A percentile compares a stretch with the other conserved stretches of the same genome.
Conservation (phyloP, 2,888 invertebrate genomes). For the Caenorhabditis becei region DNA sequence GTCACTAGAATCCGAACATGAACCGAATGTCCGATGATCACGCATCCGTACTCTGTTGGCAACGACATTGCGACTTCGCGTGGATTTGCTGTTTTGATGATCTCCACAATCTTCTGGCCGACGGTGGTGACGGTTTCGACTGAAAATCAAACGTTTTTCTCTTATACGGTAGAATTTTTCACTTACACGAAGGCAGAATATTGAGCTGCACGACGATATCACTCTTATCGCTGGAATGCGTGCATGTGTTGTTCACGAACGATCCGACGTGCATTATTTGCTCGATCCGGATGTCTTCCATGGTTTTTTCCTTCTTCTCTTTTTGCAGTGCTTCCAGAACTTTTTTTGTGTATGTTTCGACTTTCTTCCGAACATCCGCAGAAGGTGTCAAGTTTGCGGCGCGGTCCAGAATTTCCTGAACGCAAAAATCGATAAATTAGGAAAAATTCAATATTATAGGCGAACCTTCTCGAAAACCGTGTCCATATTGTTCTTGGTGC, state of each 20-base stretch:
- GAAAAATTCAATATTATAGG: neutral
- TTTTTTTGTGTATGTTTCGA: conserved; percentile 24
- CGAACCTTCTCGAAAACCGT: conserved; percentile 21
- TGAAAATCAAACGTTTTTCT: conserved; percentile 57
- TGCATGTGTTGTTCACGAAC: conserved; percentile 32
- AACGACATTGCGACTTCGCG: conserved; percentile 54
- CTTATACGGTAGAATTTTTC: neutral
- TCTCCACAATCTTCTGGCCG: conserved; percentile 91
- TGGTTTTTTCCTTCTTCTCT: conserved; percentile 22
- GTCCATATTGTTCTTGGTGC: conserved; percentile 15
- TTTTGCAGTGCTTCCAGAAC: conserved; percentile 30
- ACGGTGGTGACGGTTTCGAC: conserved; percentile 95
- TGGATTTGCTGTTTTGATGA: conserved; percentile 86
- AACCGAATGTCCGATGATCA: conserved; percentile 90
- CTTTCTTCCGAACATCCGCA: neutral
- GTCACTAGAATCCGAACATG: conserved; percentile 93
- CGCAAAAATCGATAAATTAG: neutral
- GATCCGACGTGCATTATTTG: conserved; percentile 40
- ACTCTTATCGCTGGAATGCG: conserved; percentile 41
- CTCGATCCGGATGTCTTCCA: conserved; percentile 23
- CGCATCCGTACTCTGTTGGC: conserved; percentile 87
- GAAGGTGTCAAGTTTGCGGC: conserved; percentile 39
- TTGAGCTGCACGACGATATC: conserved; percentile 72
- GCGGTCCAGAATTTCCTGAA: conserved; percentile 45
- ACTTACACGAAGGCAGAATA: conserved; percentile 68